Conservation (phyloP, 2,797 vertebrate species). For the Chelon auratus region DNA sequence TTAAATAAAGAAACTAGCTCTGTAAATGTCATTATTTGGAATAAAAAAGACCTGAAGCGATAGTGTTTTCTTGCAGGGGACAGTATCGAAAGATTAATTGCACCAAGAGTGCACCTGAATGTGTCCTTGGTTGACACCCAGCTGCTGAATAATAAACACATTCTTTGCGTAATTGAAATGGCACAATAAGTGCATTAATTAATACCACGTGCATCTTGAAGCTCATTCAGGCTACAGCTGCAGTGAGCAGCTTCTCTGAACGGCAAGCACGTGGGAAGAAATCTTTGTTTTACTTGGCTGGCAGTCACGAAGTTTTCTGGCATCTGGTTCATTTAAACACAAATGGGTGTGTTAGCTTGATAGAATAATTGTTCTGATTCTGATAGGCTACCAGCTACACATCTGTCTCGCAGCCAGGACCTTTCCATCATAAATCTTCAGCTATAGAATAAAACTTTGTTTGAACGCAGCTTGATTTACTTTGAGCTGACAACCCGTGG, state of each 20-base stretch:
- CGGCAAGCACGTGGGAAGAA: slow-evolving; percentile 49
- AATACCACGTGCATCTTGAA: slow-evolving; percentile 50
- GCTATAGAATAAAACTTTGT: slow-evolving; percentile 30
- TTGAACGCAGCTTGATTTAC: slow-evolving; percentile 26
- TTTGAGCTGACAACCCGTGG: slow-evolving; percentile 14
- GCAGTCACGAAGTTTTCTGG: slow-evolving; percentile 40
- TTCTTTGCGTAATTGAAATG: slow-evolving; percentile 53
- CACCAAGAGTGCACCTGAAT: slow-evolving; percentile 41
- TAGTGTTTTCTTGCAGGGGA: neutral
- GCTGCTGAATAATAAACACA: slow-evolving; percentile 55
- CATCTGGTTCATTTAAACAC: slow-evolving; percentile 57
- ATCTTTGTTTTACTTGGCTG: slow-evolving; percentile 53
- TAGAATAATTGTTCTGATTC: slow-evolving; percentile 55
- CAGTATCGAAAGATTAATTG: neutral
- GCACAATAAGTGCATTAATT: slow-evolving; percentile 52
- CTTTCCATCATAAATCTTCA: slow-evolving; percentile 36
- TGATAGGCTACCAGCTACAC: slow-evolving; percentile 52
- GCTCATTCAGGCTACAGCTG: slow-evolving; percentile 43
- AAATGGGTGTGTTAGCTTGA: slow-evolving; percentile 52
- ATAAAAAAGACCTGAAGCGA: neutral
- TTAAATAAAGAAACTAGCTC: slow-evolving; percentile 19
- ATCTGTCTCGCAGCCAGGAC: slow-evolving; percentile 49
- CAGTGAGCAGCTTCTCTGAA: slow-evolving; percentile 41
- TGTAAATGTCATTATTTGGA: slow-evolving; percentile 31
- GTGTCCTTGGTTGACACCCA: slow-evolving; percentile 41